Conservation (phyloP, 2,888 invertebrate genomes). For the Pammene aurita region DNA sequence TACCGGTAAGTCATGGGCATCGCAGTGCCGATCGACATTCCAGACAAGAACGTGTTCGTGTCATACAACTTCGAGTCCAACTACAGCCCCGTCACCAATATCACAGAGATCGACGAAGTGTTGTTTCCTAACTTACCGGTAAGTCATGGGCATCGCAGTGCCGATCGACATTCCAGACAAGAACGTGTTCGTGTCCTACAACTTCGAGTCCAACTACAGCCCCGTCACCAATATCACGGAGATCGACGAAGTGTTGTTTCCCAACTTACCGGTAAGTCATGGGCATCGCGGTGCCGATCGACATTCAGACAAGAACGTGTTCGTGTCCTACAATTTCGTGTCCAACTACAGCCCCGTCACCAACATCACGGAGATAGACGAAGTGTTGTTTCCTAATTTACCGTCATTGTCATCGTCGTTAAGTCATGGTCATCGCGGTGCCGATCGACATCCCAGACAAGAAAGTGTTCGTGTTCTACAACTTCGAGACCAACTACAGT, state of each 20-base stretch:
- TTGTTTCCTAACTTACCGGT: slow-evolving; percentile 82
- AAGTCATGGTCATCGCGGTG: slow-evolving; percentile 62
- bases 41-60: slow-evolving; percentile 87
- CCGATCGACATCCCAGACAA: slow-evolving; percentile 87
- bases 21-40: slow-evolving; percentile 85
- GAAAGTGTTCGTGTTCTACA: slow-evolving; percentile 88
- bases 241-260: slow-evolving; percentile 80
- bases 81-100: slow-evolving; percentile 84
- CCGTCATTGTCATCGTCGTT: too few species aligned
- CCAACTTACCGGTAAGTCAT: slow-evolving; percentile 42
- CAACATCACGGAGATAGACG: slow-evolving; percentile 83
- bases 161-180: slow-evolving; percentile 87
- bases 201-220: slow-evolving; percentile 87
- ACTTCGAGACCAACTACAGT: slow-evolving; percentile 87
- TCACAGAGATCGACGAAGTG: slow-evolving; percentile 81
- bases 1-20: slow-evolving; percentile 72
- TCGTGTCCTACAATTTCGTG: slow-evolving; percentile 89
- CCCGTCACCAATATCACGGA: slow-evolving; percentile 84
- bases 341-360: slow-evolving; percentile 85
- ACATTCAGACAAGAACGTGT: slow-evolving; percentile 86
- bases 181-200: slow-evolving; percentile 88
- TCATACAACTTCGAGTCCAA: slow-evolving; percentile 90
- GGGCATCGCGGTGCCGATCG: slow-evolving; percentile 83
- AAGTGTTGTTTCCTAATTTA: slow-evolving; percentile 78
- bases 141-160: slow-evolving; percentile 62